Evolutionary conservation across 2,113 vertebrate species (phyloP).

Genomic region (Eulacestoma nigropectus): DNA sequence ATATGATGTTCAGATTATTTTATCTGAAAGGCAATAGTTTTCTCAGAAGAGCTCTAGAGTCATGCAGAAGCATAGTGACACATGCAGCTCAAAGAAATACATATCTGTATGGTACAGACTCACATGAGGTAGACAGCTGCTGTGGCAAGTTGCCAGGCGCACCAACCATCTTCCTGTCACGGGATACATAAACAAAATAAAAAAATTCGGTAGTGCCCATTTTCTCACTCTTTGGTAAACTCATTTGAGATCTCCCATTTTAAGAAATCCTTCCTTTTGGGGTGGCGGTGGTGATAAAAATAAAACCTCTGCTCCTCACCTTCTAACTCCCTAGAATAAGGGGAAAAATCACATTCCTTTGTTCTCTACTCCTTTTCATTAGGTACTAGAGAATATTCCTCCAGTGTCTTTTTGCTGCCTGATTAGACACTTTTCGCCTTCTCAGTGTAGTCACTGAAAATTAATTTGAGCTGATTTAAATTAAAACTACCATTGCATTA

Average conservation of each 20-base stretch:
- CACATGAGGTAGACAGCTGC: neutral
- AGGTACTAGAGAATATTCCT: conserved; percentile 19
- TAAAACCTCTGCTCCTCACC: neutral
- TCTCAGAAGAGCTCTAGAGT: neutral
- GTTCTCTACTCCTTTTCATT: conserved; percentile 28
- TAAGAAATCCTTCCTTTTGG: neutral
- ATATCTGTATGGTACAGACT: neutral
- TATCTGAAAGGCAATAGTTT: neutral
- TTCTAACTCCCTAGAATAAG: conserved; percentile 28
- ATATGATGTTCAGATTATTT: neutral
- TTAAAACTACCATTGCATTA: neutral
- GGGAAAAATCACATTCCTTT: neutral
- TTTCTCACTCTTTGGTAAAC: conserved; percentile 32
- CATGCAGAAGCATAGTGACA: neutral
- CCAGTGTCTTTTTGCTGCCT: conserved; percentile 3
- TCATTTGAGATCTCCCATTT: conserved; percentile 14
- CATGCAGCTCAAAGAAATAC: neutral
- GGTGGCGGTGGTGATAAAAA: rapidly evolving
- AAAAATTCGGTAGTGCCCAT: neutral
- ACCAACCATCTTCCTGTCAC: conserved; percentile 3
- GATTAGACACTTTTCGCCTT: neutral
- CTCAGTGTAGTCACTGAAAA: neutral
- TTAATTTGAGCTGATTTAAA: neutral
- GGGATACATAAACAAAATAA: conserved; percentile 6
- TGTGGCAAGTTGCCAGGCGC: neutral